Base-by-base conservation (phyloP, 1,140 invertebrate species). In the Kradibia gibbosae region DNA sequence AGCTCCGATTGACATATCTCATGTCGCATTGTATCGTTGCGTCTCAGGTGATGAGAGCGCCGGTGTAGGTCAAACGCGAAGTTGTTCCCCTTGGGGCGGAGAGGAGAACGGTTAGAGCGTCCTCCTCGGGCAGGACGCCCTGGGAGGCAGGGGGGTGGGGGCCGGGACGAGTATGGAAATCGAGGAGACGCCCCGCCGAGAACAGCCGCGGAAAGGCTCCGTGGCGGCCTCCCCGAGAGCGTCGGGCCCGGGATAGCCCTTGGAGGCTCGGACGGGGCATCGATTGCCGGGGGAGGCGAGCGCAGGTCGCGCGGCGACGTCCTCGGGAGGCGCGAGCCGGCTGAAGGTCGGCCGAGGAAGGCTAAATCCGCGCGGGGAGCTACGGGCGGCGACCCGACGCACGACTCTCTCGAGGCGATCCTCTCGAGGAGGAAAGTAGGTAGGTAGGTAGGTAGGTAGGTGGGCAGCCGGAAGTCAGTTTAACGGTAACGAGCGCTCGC, bases 381-480 rank as follows among this genome's bases (percentile, higher is more conserved):
- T 50, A 50, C 42, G 20, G 5, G 42, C 22, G 42, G 1, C 70
- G 17, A 1, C 62, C 22, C 20, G 5, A 0, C 20, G 42, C 42
- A 53, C n/a, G n/a, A n/a, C 71, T 53, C 45, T 53, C 45, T 48
- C 76, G 82, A 79, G 80, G 80, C 60, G 50, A 81, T 85, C 81
- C 82, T 78, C 82, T 70, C 70, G 39, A 87, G 86, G 86, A 87
- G 85, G 86, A 89, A 89, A 89, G 88, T 88, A 88, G 88, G 86
- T 88, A 88, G 87, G 88, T 87, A 89, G 86, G 50, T 53, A 53
- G 62, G 88, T 89, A 88, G 87, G 84, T 88, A 87, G 88, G 87
- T 88, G 86, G 87, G 84, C 85, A 88, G 87, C 86, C 89, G 89
- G 88, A 90, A 90, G 88, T 90, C 87, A 86, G 86, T 86, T 88